phyloP scores from a whole-genome alignment of 2,113 vertebrate genomes.

The Stigmatopora argus region DNA sequence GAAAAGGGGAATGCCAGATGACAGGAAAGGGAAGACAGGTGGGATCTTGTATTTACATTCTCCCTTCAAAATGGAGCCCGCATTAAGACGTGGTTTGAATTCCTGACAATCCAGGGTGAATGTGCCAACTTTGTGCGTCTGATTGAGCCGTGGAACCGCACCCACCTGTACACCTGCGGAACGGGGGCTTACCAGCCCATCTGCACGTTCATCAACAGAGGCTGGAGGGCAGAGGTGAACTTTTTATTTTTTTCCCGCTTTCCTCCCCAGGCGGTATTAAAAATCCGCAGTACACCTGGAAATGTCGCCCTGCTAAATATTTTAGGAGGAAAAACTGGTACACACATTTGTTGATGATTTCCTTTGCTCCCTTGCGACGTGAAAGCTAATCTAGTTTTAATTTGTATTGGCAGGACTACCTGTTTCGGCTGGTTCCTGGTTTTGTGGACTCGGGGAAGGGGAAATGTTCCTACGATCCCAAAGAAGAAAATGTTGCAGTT shows the following conservation, averaged over 20 bases:
- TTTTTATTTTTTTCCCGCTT: neutral
- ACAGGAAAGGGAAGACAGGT: slow-evolving; percentile 78
- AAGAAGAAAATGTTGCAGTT: slow-evolving; percentile 73
- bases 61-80: slow-evolving; percentile 29
- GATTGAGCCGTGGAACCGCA: slow-evolving; percentile 79
- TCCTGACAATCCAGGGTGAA: slow-evolving; percentile 56
- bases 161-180: slow-evolving; percentile 79
- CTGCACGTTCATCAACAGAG: slow-evolving; percentile 78
- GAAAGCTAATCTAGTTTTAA: slow-evolving; percentile 22
- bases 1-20: slow-evolving; percentile 78
- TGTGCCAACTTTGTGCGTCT: slow-evolving; percentile 74
- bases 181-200: slow-evolving; percentile 81
- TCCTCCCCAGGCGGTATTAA: slow-evolving; percentile 27
- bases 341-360: slow-evolving; percentile 58
- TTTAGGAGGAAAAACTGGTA: slow-evolving; percentile 58
- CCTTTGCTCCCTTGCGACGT: slow-evolving; percentile 35
- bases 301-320: slow-evolving; percentile 53
- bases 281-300: slow-evolving; percentile 16
- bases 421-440: slow-evolving; percentile 76
- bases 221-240: slow-evolving; percentile 79
- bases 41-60: slow-evolving; percentile 39
- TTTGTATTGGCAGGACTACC: slow-evolving; percentile 72
- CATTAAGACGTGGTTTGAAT: slow-evolving; percentile 21
- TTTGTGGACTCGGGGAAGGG: slow-evolving; percentile 78
- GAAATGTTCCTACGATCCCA: slow-evolving; percentile 79